Base-by-base conservation (phyloP, 2,797 vertebrate genomes). In the Cryptoblepharus egeriae region DNA sequence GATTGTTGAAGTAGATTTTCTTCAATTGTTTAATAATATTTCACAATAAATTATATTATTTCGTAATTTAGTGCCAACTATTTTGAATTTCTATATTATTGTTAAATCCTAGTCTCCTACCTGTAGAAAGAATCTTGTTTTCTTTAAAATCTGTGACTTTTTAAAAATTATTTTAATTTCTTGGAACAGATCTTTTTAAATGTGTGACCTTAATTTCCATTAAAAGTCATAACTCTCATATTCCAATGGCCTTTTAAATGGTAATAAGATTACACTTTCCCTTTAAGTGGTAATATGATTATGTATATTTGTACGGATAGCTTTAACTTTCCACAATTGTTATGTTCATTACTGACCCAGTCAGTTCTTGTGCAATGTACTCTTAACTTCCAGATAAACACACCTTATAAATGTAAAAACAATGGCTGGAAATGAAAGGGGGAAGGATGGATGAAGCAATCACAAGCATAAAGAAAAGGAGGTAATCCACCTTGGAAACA, bases 401-500 rank as follows among this genome's bases (percentile, higher is more conserved):
- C 79, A 91, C 80, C 73, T 67, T 37, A 73, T 58, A 77, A 84
- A 87, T 32, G 76, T 69, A 83, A 90, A 79, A 82, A 88, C 78
- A 88, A 90, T 88, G 91, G 79, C 88, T 89, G 94, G 45, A 92
- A 92, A 91, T 88, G 88, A 88, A 79, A 85, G 91, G 89, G 88
- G 68, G 42, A 74, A 93, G 83, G 88, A 7, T 87, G 92, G 49
- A 83, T 68, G 68, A 86, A 58, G 80, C 87, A 85, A 89, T 80
- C 88, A 94, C 90, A 92, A 35, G 85, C 84, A 88, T 0, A 93
- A 88, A 91, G 88, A 86, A 91, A 95, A 90, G 83, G 93, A 91
- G 88, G 37, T 65, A 90, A 91, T 97, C 97, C 98, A 99, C 99
- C 99, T 99, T 97, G 97, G 92, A 96, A 97, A 95, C 92, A 96